These are phyloP conservation scores for Monoplex corrugatus DNA, from an alignment of 2,888 invertebrate genomes.

Conservation along the genomic window DNA sequence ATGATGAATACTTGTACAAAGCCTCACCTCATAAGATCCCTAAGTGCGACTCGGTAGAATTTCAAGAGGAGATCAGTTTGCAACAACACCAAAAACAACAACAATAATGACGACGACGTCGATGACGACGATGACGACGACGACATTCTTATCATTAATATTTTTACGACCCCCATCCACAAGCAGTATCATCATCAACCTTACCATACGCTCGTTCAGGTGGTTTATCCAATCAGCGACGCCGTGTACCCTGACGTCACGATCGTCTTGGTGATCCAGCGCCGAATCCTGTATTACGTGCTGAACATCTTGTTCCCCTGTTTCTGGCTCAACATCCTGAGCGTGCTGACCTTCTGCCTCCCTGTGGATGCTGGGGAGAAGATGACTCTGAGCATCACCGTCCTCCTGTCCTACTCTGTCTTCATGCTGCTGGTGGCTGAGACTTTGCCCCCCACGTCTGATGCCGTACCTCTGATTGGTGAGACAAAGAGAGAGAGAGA, in stretches of 20 bases:
- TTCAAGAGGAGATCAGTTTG: no score
- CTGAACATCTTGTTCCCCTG: constrained; percentile 82
- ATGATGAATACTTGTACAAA: no score
- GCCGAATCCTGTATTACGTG: constrained; percentile 81
- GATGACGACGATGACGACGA: no score
- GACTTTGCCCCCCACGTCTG: constrained; percentile 83
- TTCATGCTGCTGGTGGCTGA: constrained; percentile 83
- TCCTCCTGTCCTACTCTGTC: constrained; percentile 82
- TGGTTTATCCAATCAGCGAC: constrained; percentile 75
- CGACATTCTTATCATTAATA: no score
- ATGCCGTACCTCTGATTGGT: constrained; percentile 83
- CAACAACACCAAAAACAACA: no score
- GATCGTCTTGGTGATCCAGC: constrained; percentile 82
- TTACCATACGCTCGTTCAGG: constrained; percentile 42
- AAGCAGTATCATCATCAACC: no score
- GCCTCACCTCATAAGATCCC: no score
- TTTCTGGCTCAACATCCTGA: constrained; percentile 82
- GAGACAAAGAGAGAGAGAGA: constrained; percentile 18
- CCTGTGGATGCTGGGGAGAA: constrained; percentile 82
- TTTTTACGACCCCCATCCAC: no score
- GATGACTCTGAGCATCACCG: constrained; percentile 82
- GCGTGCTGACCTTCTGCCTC: constrained; percentile 82
- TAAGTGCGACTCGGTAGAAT: no score
- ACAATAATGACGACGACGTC: no score
- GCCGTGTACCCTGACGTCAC: constrained; percentile 81